A percentile compares a stretch with the other conserved stretches of the same genome.
Evolutionary conservation across 2,797 vertebrate genomes (phyloP).

Genomic region (Podarcis siculus): DNA sequence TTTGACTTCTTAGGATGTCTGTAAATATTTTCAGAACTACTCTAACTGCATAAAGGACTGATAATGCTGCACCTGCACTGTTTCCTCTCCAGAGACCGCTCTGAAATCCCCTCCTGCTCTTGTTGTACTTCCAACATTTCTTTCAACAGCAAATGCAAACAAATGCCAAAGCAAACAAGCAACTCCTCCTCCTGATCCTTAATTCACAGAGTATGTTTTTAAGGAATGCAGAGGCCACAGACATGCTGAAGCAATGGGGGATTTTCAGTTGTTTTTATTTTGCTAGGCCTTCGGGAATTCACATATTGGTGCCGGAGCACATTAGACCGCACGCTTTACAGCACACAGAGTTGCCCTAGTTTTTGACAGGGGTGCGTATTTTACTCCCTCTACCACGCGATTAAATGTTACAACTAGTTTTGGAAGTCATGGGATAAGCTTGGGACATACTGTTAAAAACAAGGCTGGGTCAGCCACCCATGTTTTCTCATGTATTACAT

Average conservation of each 20-base stretch:
- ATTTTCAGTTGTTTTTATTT: background rate
- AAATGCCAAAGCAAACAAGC: slow-evolving; percentile 32
- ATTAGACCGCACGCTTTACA: background rate
- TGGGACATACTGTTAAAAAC: background rate
- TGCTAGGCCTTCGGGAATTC: background rate
- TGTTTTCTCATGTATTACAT: background rate
- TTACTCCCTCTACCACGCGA: accelerated
- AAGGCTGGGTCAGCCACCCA: background rate
- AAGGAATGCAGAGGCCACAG: background rate
- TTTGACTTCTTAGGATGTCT: background rate
- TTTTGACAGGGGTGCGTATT: background rate
- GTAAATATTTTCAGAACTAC: background rate
- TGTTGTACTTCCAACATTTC: background rate
- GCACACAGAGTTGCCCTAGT: accelerated
- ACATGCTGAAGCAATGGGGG: background rate
- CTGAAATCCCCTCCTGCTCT: slow-evolving; percentile 26
- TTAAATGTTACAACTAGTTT: background rate
- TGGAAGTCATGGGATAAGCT: background rate
- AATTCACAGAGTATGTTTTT: slow-evolving; percentile 6
- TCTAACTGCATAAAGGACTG: background rate
- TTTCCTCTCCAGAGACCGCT: background rate
- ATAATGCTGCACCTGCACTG: slow-evolving; percentile 24
- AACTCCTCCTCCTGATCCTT: background rate
- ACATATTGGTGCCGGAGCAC: background rate
- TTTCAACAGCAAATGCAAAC: background rate